Percentiles rank a stretch among this genome's conserved stretches.
These are phyloP conservation scores for Abramis brama DNA, from an alignment of 2,113 vertebrate genomes.

Conservation along the genomic window DNA sequence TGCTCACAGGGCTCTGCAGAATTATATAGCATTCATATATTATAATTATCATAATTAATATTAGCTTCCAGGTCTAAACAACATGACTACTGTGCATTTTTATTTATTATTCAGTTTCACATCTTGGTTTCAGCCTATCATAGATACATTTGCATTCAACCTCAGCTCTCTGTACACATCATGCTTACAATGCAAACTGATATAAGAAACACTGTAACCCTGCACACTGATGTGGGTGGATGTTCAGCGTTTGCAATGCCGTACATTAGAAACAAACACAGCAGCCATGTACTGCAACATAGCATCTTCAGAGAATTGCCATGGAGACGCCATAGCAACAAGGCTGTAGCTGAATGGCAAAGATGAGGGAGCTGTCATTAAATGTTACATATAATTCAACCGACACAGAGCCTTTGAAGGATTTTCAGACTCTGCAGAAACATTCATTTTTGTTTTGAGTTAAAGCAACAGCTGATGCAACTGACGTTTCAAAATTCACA, in stretches of 20 bases:
- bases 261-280: conserved; percentile 27
- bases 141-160: not conserved
- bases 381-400: conserved; percentile 43
- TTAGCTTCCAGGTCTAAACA: not conserved
- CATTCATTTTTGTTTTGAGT: not conserved
- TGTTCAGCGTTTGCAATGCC: conserved; percentile 46
- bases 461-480: conserved; percentile 12
- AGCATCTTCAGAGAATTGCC: conserved; percentile 61
- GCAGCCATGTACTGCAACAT: conserved; percentile 54
- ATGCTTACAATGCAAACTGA: not conserved
- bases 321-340: conserved; percentile 75
- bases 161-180: not conserved
- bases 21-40: not conserved
- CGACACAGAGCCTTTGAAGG: conserved; percentile 1
- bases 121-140: not conserved
- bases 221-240: not conserved
- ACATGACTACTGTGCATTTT: not conserved
- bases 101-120: not conserved
- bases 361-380: conserved; percentile 52
- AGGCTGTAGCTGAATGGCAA: conserved; percentile 60
- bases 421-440: conserved; percentile 34
- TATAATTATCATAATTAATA: not conserved
- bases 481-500: conserved; percentile 8
- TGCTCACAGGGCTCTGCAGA: not conserved
- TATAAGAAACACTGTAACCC: not conserved